phyloP scores from a whole-genome alignment of 2,797 vertebrate genomes.

The Tragopan temminckii region DNA sequence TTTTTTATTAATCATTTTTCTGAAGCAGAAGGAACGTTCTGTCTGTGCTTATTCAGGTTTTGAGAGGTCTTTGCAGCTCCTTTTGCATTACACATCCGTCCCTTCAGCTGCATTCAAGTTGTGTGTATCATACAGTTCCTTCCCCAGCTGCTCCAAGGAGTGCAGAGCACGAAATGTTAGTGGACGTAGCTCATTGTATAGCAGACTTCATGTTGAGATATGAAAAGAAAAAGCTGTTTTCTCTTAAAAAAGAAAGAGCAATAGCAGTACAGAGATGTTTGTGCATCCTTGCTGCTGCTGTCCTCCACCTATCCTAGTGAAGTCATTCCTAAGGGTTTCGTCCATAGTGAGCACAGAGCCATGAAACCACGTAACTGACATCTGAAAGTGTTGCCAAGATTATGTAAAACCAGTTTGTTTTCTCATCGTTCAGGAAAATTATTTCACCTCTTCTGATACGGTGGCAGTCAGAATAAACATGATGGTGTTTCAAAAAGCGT shows the following conservation, averaged over 20 bases:
- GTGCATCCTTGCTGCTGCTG: neutral
- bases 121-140: neutral
- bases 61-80: neutral
- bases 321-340: neutral
- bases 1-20: neutral
- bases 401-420: neutral
- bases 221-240: neutral
- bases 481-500: neutral
- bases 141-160: neutral
- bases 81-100: neutral
- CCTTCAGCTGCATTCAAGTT: neutral
- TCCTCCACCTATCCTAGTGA: neutral
- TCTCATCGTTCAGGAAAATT: neutral
- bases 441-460: neutral
- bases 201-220: neutral
- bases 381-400: neutral
- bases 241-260: neutral
- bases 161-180: neutral
- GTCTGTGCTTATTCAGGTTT: neutral
- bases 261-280: accelerated
- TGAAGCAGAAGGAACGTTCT: neutral
- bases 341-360: neutral
- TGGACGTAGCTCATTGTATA: neutral
- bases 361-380: neutral
- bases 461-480: neutral